Base-by-base conservation (phyloP, 2,113 vertebrate genomes). In the Gambusia holbrooki region DNA sequence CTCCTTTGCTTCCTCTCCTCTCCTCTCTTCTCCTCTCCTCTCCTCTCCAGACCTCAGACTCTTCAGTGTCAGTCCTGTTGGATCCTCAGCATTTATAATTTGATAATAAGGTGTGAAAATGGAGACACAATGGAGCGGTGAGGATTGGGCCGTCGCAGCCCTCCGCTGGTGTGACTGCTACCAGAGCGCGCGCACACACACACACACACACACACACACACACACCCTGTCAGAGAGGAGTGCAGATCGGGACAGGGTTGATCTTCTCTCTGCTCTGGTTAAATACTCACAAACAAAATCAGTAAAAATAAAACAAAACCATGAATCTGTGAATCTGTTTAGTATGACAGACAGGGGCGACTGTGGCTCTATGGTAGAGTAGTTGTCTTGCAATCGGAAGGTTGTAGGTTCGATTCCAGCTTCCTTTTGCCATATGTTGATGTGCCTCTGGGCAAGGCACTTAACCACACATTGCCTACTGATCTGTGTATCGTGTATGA, bases 101-200 rank as follows among this genome's bases (percentile, higher is more conserved):
- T 95, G 94, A 95, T 95, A 95, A 94, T 95, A 95, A 94, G 93
- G 94, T 95, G 94, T 94, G 93, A 94, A 95, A 94, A 94, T 92
- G 88, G 90, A 93, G 90, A 90, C 93, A 93, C 92, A 94, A 94
- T 92, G 90, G 94, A 87, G 88, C 87, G 72, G 80, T 87, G 92
- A 87, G 93, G 88, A 93, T 93, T 91, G 92, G 85, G 88, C 84
- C 78, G 77, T 79, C 77, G 60, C 81, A 88, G 87, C 77, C 89
- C 81, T 81, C 79, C 89, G 69, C 81, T 85, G 91, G 80, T 90
- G 85, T 82, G 62, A 82, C 70, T 84, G 80, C 70, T 63, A 85
- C 75, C 68, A 82, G 78, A 69, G 87, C 83, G 85, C 85, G 83
- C 79, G 79, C 77, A 6, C 22, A 25, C 71, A 62, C 69, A 66